Percentiles rank a stretch among this genome's conserved stretches.
These are phyloP conservation scores for Chrysomallon squamiferum DNA, from an alignment of 1,140 invertebrate species.

Conservation along the genomic window DNA sequence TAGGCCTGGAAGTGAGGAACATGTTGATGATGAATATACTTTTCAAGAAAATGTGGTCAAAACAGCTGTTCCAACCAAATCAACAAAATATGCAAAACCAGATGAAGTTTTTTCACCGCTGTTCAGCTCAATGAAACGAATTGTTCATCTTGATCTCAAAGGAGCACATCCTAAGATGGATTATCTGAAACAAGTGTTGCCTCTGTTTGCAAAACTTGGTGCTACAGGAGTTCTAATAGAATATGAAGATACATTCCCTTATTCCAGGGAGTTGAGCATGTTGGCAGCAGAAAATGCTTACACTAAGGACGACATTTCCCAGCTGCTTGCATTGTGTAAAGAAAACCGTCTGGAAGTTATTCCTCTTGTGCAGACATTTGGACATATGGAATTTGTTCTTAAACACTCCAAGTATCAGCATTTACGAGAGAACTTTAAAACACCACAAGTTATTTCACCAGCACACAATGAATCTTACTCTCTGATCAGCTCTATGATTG, in stretches of 20 bases:
- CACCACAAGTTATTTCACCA: constrained; percentile 84
- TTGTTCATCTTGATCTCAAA: constrained; percentile 53
- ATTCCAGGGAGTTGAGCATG: constrained; percentile 70
- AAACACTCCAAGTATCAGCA: constrained; percentile 78
- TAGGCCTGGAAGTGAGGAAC: neutral
- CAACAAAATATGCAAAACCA: neutral
- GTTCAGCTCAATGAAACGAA: constrained; percentile 15
- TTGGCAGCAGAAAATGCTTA: constrained; percentile 68
- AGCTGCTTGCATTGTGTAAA: constrained; percentile 71
- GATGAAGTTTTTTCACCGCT: neutral
- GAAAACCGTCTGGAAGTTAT: constrained; percentile 79
- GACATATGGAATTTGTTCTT: constrained; percentile 81
- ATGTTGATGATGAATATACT: neutral
- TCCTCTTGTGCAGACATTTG: constrained; percentile 94
- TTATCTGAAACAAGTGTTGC: constrained; percentile 52
- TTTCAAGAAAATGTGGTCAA: neutral
- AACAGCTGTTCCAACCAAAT: neutral
- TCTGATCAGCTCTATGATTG: constrained; percentile 78
- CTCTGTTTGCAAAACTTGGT: constrained; percentile 76
- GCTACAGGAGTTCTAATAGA: constrained; percentile 89
- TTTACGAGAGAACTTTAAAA: constrained; percentile 75
- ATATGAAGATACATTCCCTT: constrained; percentile 98
- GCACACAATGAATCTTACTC: constrained; percentile 74
- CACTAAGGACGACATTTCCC: constrained; percentile 67
- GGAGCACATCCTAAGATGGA: constrained; percentile 48